These are phyloP conservation scores for Paratilapia polleni DNA, from an alignment of 2,113 vertebrate species.

Conservation along the genomic window DNA sequence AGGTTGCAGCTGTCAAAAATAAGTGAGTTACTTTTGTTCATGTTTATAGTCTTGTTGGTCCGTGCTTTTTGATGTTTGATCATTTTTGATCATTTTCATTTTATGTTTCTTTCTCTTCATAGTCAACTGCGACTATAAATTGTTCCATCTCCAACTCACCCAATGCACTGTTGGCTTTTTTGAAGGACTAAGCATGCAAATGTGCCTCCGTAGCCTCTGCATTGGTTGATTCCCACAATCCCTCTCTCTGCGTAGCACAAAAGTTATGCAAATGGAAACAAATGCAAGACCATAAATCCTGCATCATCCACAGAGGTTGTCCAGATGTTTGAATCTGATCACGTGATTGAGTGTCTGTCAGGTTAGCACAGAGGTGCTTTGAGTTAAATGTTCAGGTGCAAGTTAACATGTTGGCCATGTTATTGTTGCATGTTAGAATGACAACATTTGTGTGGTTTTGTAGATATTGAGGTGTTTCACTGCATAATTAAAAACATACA, in stretches of 20 bases:
- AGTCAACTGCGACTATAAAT: not conserved
- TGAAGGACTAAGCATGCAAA: not conserved
- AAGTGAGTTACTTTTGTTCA: accelerated
- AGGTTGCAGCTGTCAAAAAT: no score
- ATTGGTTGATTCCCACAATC: not conserved
- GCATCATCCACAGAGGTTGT: no score
- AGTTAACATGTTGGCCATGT: no score
- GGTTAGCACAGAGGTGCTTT: not conserved
- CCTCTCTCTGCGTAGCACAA: not conserved
- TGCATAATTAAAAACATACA: not conserved
- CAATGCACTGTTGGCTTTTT: not conserved
- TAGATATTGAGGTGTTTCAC: not conserved
- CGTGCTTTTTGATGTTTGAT: not conserved
- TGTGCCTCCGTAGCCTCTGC: not conserved
- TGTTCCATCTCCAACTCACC: accelerated
- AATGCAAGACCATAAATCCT: not conserved
- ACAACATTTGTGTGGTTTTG: not conserved
- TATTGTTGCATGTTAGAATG: no score
- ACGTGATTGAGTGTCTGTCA: no score
- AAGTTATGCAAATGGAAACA: not conserved
- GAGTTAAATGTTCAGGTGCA: not conserved
- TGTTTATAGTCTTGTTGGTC: not conserved
- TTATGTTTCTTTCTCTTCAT: not conserved
- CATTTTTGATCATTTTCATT: no score
- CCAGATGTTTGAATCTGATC: no score